These are phyloP conservation scores for Sabellastarte sp. DNA, from an alignment of 2,888 invertebrate species.

Conservation along the genomic window DNA sequence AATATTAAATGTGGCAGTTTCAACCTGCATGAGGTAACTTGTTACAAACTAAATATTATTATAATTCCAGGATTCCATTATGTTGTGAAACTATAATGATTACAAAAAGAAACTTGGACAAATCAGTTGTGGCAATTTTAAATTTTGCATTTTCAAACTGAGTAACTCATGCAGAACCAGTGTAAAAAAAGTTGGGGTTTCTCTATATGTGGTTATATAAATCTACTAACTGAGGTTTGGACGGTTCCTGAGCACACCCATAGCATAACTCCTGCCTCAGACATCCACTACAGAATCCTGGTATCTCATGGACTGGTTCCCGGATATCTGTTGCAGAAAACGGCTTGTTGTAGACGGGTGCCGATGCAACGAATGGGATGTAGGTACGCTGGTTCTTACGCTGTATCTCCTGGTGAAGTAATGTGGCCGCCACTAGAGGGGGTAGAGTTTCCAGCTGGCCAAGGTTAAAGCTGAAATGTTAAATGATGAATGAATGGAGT, in stretches of 20 bases:
- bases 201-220: too few relatives aligned
- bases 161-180: too few relatives aligned
- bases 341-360: not conserved
- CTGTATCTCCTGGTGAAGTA: not conserved
- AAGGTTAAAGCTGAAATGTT: not conserved
- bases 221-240: conserved; percentile 44
- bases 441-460: conserved; percentile 10
- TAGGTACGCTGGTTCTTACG: conserved; percentile 3
- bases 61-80: too few relatives aligned
- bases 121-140: too few relatives aligned
- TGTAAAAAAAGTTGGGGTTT: too few relatives aligned
- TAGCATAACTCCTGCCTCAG: conserved; percentile 39
- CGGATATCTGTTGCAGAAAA: conserved; percentile 26
- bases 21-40: too few relatives aligned
- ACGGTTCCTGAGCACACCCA: conserved; percentile 43
- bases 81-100: too few relatives aligned
- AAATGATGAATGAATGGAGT: too few relatives aligned
- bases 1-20: too few relatives aligned
- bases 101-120: too few relatives aligned
- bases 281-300: conserved; percentile 46
- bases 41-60: too few relatives aligned
- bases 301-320: conserved; percentile 37
- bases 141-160: too few relatives aligned
- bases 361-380: not conserved
- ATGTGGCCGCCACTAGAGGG: conserved; percentile 6